Evolutionary conservation across 2,888 invertebrate species (phyloP), one percentile per base, ranked within the genome.

Genomic region (Lomographa bimaculata): DNA sequence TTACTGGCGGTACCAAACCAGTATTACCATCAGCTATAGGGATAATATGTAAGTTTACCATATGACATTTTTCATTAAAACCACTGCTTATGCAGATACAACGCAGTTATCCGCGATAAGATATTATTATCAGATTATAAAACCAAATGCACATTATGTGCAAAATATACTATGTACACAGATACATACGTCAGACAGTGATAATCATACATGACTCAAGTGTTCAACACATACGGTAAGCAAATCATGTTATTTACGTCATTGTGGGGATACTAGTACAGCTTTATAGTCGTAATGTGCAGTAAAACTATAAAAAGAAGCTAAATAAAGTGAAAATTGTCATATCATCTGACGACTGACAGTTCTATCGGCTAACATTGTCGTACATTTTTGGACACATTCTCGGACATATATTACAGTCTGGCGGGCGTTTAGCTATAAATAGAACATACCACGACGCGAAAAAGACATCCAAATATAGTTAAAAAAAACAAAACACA

Each of bases 391-490:
- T 71, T 67, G 64, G 57, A 60, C 56, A 65, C 62, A 73, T 72
- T 73, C 75, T 72, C 66, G 71, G 68, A 64, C 68, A 71, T 69
- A 70, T 78, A 74, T 66, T 64, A 71, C 66, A 70, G 79, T 77
- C 81, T 81, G 77, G 71, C 69, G 69, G 66, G 64, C 75, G 67
- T 78, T 82, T 77, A 60, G 73, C 87, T 86, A 87, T 79, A 70
- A 76, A 78, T 86, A 86, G 85, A 83, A 85, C 86, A 84, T 84
- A 81, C 84, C 84, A 78, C 72, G 80, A 79, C 79, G 72, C 72
- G 78, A 84, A 86, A 79, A 85, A 82, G 74, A 73, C 72, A 62
- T 75, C 82, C 85, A 77, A 81, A 79, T 80, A 79, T 63, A 82
- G 83, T 74, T 71, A 79, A 84, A 85, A n/a, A 38, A 82, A 84